Evolutionary conservation across 2,888 invertebrate genomes (phyloP), one percentile per base, ranked within the genome.

Genomic region (Drosophila nr. perissopoda): DNA sequence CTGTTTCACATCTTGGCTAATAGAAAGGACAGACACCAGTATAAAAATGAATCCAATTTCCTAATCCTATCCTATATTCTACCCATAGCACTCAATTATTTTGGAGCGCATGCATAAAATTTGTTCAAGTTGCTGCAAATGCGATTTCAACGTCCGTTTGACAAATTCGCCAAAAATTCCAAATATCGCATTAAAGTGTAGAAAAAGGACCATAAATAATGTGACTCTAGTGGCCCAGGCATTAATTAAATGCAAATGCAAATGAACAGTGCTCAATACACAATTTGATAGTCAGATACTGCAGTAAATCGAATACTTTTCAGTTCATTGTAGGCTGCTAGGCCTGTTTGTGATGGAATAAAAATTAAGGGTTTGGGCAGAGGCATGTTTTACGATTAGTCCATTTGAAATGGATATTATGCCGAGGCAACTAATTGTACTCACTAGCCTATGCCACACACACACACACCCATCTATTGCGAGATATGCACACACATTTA

Each of bases 141-240:
- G 51, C 11, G n/a, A 33, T 56, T 48, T 49, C 2, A 42, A 65
- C 18, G 54, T 31, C 8, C 38, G 33, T 6, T 49, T 33, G 27
- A 27, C 27, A 56, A 62, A 59, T 42, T 29, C 31, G 27, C 49
- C 31, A 54, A 57, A 60, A 62, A 63, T 61, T 53, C 56, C 59
- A 40, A 89, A 87, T 89, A 95, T 97, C 62, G 96, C 94, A 5
- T 95, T 90, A 2, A 93, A 93, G 0, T 96, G 97, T 94, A 96
- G 93, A 96, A 95, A n/a, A 97, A 83, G 0, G 97, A 94, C 0
- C 97, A 95, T 61, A 96, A 21, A 95, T 16, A 96, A 91, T 77
- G 96, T 96, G 31, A 97, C 96, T 0, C 95, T 95, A 65, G 96
- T 94, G n/a, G 48, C 33, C n/a, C 49, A 34, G 36, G 66, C 53